Base-by-base conservation (phyloP, 2,797 vertebrate species). In the Eospalax fontanierii region DNA sequence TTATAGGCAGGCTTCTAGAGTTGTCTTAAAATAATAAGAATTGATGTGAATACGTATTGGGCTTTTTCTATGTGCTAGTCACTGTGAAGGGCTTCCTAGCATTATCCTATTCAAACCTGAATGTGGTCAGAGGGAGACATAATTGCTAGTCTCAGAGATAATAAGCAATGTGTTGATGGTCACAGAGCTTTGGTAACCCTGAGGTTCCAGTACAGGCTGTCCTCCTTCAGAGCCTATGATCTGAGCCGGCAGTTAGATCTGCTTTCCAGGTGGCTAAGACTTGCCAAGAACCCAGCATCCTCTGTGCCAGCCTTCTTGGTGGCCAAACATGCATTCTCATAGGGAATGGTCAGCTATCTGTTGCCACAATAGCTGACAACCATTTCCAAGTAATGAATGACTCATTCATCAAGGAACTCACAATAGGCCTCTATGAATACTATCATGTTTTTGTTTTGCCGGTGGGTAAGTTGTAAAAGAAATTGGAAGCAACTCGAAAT, bases 401-500 rank as follows among this genome's bases (percentile, higher is more conserved):
- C 50, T 9, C 50, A 54, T 30, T 86, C 28, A 21, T 59, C 50
- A 86, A 57, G 66, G 26, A 26, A 73, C 46, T 85, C 65, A 85
- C 43, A 85, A 54, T 19, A 70, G n/a, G 54, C 43, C 43, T 54
- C 65, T 57, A 28, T 4, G 3, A 54, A 86, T 26, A 73, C 21
- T 46, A 57, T 10, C 83, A 22, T n/a, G 30, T 59, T 40, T n/a
- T 19, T 86, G 5, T 35, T 86, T 86, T 57, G 16, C 50, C 68
- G 66, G n/a, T 35, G n/a, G 30, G 68, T 73, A 59, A 57, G 73
- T 71, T 30, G 50, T 71, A 86, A 88, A 78, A 90, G 68, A 92
- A 90, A 83, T 35, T 61, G 57, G 70, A 92, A 90, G 22, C 83
- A 84, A 82, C 35, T 79, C 26, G 90, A 95, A 92, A 78, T 92